A percentile compares a stretch with the other conserved stretches of the same genome.
Evolutionary conservation across 2,888 invertebrate species (phyloP).

Genomic region (Embidobia sp.): DNA sequence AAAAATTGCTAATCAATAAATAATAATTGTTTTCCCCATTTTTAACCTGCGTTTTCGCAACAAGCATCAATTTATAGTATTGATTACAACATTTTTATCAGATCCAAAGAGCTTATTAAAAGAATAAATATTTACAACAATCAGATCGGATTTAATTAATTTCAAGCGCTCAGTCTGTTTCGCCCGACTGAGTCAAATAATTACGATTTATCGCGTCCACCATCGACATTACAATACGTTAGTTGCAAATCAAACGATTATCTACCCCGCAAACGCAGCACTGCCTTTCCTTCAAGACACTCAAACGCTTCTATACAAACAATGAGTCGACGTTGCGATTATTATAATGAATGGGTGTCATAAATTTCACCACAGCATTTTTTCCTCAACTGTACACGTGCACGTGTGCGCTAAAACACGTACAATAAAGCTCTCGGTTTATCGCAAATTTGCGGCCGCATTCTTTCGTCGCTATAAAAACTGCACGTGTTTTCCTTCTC

Average conservation of each 20-base stretch:
- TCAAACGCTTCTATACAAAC: conserved; percentile 54
- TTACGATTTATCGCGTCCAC: conserved; percentile 43
- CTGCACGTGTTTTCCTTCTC: too few species aligned
- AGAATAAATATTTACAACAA: conserved; percentile 1
- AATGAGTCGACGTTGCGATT: conserved; percentile 52
- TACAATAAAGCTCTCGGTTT: conserved; percentile 59
- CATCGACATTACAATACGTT: conserved; percentile 5
- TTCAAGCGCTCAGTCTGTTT: conserved; percentile 11
- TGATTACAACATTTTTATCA: too few species aligned
- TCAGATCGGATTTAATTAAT: conserved; percentile 25
- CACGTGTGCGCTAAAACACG: conserved; percentile 42
- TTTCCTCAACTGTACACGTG: conserved; percentile 18
- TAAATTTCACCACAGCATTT: conserved; percentile 58
- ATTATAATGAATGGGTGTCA: conserved; percentile 59
- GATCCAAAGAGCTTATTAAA: not conserved
- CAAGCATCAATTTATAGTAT: too few species aligned
- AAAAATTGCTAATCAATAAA: too few species aligned
- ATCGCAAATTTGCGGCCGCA: conserved; percentile 58
- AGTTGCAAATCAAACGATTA: conserved; percentile 52
- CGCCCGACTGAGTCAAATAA: conserved; percentile 41
- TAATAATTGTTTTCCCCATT: not conserved
- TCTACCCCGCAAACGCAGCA: conserved; percentile 17
- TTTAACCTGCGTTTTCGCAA: too few species aligned
- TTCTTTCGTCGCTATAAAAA: too few species aligned
- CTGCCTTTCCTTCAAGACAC: conserved; percentile 29